Percentiles rank a stretch among this genome's conserved stretches.
phyloP scores from a whole-genome alignment of 2,888 invertebrate species.

The Sminthurides aquaticus region DNA sequence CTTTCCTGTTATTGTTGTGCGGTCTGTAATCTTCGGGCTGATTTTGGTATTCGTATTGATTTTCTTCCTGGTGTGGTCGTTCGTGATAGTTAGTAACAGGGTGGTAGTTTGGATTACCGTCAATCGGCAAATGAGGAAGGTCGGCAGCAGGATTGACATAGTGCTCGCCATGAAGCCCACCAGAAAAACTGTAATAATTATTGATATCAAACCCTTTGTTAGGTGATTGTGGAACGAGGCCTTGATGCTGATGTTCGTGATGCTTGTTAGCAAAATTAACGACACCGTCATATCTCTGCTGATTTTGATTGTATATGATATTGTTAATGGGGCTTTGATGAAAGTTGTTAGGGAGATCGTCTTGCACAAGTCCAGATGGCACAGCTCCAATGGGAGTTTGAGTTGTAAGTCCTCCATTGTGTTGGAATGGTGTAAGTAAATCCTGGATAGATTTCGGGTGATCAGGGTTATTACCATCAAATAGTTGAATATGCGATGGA shows the following conservation, averaged over 20 bases:
- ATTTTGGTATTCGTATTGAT: not conserved
- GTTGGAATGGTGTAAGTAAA: slow-evolving; percentile 28
- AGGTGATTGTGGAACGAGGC: slow-evolving; percentile 1
- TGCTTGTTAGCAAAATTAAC: slow-evolving; percentile 3
- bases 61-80: not conserved
- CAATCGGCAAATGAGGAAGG: not conserved
- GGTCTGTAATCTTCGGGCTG: not conserved
- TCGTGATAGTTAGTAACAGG: slow-evolving; percentile 1
- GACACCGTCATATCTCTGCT: not conserved
- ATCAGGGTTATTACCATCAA: slow-evolving; percentile 14
- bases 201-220: not conserved
- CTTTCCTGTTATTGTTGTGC: not conserved
- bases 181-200: slow-evolving; percentile 4
- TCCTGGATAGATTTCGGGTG: slow-evolving; percentile 41
- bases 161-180: not conserved
- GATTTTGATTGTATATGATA: not conserved
- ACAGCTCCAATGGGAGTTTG: not conserved
- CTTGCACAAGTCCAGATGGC: slow-evolving; percentile 2
- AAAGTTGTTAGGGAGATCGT: slow-evolving; percentile 1
- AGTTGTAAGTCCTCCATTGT: not conserved
- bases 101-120: not conserved
- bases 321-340: not conserved
- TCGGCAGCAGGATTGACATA: not conserved
- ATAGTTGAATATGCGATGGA: slow-evolving; percentile 19
- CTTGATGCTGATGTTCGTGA: not conserved